Base-by-base conservation (phyloP, 2,113 vertebrate genomes). In the Ahaetulla prasina region DNA sequence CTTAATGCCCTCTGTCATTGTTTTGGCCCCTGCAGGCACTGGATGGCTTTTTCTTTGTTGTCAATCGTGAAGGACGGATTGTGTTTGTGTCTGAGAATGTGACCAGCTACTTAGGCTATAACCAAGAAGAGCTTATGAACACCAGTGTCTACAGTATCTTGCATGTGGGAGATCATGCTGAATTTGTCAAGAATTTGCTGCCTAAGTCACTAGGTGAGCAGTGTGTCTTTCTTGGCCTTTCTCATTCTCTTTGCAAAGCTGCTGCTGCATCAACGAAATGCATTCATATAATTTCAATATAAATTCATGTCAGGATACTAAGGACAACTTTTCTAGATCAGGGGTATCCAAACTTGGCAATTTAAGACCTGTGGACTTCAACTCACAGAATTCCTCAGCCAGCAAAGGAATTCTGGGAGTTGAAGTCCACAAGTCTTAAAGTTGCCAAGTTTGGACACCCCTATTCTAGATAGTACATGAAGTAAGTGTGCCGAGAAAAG, bases 81-180 rank as follows among this genome's bases (percentile, higher is more conserved):
- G 98, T 99, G 91, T 99, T 99, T 5, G 98, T 99, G 49, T 99
- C 99, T 0, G 98, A 99, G 96, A 99, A 99, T 16, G 99, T 99
- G 95, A 98, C 97, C 25, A 96, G 98, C 94, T 99, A 99, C 97
- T 98, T 99, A 92, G 98, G 99, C 63, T 99, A 99, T 93, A 97
- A 97, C 94, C 99, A 99, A 96, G 98, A 99, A 95, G 99, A 99
- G 97, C 98, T 99, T 92, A 99, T 99, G 98, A 98, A 98, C 94
- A 99, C 98, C 53, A 99, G 99, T 1, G 98, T 99, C 91, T 99
- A 99, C 98, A 99, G 98, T 98, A 98, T 99, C 97, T 98, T 99
- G 86, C 99, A 99, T 0, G 98, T 99, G 88, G 99, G 99, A 49
- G 99, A 99, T 96, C 99, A 99, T 88, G 98, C 98, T 0, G 98